Conservation (phyloP, 2,888 invertebrate genomes). For the Anthophora plumipes region DNA sequence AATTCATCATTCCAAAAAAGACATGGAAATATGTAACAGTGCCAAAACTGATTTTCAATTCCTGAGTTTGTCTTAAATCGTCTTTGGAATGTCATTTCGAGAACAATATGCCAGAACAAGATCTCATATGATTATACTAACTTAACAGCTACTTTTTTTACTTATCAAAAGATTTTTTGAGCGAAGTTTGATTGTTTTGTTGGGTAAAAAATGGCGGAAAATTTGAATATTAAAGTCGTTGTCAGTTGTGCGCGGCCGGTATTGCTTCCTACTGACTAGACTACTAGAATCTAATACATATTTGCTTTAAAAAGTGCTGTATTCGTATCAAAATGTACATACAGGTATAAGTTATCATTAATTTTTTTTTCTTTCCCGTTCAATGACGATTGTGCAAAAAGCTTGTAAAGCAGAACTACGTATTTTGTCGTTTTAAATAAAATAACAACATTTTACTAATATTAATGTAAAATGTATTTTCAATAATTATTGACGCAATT, state of each 20-base stretch:
- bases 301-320: constrained; percentile 71
- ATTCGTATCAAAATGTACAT: constrained; percentile 73
- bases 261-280: constrained; percentile 76
- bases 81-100: constrained; percentile 46
- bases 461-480: constrained; percentile 40
- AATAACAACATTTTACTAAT: constrained; percentile 44
- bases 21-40: constrained; percentile 42
- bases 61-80: constrained; percentile 58
- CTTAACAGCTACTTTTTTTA: constrained; percentile 75
- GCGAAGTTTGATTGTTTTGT: constrained; percentile 81
- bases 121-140: constrained; percentile 71
- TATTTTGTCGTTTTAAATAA: constrained; percentile 32
- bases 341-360: constrained; percentile 45
- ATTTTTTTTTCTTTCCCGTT: constrained; percentile 33
- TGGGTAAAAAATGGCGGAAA: constrained; percentile 77
- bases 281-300: constrained; percentile 67
- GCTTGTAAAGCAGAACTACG: constrained; percentile 42
- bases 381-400: constrained; percentile 45
- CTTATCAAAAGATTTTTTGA: constrained; percentile 79
- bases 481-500: constrained; percentile 17
- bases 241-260: constrained; percentile 80
- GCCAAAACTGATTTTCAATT: constrained; percentile 72
- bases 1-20: constrained; percentile 59
- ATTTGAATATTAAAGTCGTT: constrained; percentile 78
- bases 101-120: constrained; percentile 54